A percentile compares a stretch with the other conserved stretches of the same genome.
These are phyloP conservation scores for Geopemphigus sp. DNA, from an alignment of 1,140 invertebrate species.

Conservation along the genomic window DNA sequence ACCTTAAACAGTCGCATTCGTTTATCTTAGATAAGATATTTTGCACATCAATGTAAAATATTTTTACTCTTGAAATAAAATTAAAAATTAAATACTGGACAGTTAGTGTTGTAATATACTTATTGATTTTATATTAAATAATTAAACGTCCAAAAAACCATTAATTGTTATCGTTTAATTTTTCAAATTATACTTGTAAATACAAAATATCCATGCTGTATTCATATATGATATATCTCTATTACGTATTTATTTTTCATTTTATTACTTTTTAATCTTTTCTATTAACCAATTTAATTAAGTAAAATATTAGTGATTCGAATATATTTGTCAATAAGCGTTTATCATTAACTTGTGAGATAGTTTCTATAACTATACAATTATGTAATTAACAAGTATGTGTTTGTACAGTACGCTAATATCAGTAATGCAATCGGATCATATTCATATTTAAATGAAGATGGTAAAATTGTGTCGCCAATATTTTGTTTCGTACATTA, in stretches of 20 bases:
- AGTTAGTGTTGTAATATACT: too few relatives aligned
- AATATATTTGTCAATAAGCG: too few relatives aligned
- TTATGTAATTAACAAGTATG: background rate
- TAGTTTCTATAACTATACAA: background rate
- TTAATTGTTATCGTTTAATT: background rate
- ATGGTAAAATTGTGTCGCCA: conserved; percentile 69
- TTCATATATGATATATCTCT: background rate
- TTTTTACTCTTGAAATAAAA: too few relatives aligned
- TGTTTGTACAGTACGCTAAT: conserved; percentile 68
- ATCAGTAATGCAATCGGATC: conserved; percentile 80
- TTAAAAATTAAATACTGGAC: too few relatives aligned
- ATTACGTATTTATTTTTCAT: background rate
- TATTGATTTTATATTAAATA: too few relatives aligned
- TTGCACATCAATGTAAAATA: too few relatives aligned
- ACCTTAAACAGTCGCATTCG: too few relatives aligned
- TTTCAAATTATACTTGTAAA: background rate
- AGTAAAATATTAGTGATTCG: too few relatives aligned
- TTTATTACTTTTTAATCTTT: background rate
- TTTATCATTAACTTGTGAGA: too few relatives aligned
- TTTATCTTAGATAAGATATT: too few relatives aligned
- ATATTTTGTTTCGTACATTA: conserved; percentile 77
- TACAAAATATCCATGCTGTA: background rate
- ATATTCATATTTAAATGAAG: conserved; percentile 77
- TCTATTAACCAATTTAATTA: too few relatives aligned
- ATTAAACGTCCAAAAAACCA: too few relatives aligned